Base-by-base conservation (phyloP, 2,113 vertebrate genomes). In the Halichoeres trimaculatus region DNA sequence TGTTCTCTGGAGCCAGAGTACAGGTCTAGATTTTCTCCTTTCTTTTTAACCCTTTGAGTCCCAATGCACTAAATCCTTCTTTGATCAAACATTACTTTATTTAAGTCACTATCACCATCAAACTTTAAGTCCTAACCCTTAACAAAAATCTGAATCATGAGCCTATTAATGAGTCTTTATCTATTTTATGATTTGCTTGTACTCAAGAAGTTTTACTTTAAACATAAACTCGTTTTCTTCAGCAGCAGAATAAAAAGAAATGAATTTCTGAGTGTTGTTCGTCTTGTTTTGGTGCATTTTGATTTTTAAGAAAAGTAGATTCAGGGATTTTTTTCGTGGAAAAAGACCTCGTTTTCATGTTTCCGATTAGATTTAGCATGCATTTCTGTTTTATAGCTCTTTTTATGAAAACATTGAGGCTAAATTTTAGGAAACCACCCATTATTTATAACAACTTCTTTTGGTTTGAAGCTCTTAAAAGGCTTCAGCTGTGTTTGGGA, bases 1-100 rank as follows among this genome's bases (percentile, higher is more conserved):
- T 63, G 82, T 76, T 62, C 70, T 47, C 60, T 77, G 75, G 77
- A 63, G 57, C 36, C 66, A 55, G 74, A 43, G 70, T 40, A 56
- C 64, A 71, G 19, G 10, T 52, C 53, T 30, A 19, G 20, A 50
- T 58, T 61, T 26, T 74, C 53, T 56, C 63, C 30, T 30, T 30
- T 30, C 30, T 30, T 30, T 38, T 64, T 63, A 22, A 48, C 20
- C 26, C 45, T 23, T 53, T 23, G 19, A 12, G 30, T 66, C 5
- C 19, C 3, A 2, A 43, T 12, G 9, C 40, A 8, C 30, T 30
- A 6, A 30, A 6, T 4, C 30, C 30, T 30, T 6, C 6, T 30
- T 30, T 4, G 3, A 30, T 30, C 3, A 30, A 30, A 30, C 30
- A 30, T 6, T 30, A n/a, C n/a, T n/a, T n/a, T n/a, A n/a, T n/a